Percentiles rank a stretch among this genome's conserved stretches.
Conservation (phyloP, 2,888 invertebrate genomes). For the Caenorhabditis drosophilae region DNA sequence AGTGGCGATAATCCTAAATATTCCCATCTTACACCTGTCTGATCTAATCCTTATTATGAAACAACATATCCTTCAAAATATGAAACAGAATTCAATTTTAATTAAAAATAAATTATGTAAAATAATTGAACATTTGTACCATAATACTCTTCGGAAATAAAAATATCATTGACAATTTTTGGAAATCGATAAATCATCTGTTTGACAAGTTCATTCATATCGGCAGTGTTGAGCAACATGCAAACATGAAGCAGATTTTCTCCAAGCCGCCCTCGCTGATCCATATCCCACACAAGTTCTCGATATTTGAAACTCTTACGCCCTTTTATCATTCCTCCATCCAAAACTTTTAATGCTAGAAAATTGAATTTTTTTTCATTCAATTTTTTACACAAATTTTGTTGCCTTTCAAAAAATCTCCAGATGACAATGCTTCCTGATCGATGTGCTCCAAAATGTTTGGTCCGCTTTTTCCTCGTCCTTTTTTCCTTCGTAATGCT, state of each 20-base stretch:
- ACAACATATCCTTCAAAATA: too few relatives aligned
- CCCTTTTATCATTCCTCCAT: constrained; percentile 55
- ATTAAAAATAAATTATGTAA: too few relatives aligned
- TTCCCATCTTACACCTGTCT: constrained; percentile 70
- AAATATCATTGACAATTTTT: constrained; percentile 92
- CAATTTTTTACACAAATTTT: too few relatives aligned
- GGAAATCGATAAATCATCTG: constrained; percentile 88
- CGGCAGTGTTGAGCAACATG: constrained; percentile 85
- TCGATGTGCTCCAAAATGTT: constrained; percentile 68
- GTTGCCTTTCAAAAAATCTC: constrained; percentile 61
- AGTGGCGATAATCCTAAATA: constrained; percentile 74
- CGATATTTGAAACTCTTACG: constrained; percentile 74
- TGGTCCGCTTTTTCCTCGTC: constrained; percentile 65
- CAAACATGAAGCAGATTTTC: constrained; percentile 93
- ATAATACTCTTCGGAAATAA: constrained; percentile 94
- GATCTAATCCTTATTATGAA: too few relatives aligned
- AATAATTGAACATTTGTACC: constrained; percentile 74
- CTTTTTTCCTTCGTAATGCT: constrained; percentile 57
- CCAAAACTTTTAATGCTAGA: constrained; percentile 68
- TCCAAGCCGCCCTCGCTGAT: constrained; percentile 79
- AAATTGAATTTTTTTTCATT: too few relatives aligned
- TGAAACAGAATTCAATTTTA: too few relatives aligned
- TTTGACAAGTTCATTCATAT: constrained; percentile 91
- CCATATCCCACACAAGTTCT: constrained; percentile 65
- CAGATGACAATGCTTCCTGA: constrained; percentile 52